phyloP scores from a whole-genome alignment of 2,113 vertebrate species.

The Lamprotornis superbus region DNA sequence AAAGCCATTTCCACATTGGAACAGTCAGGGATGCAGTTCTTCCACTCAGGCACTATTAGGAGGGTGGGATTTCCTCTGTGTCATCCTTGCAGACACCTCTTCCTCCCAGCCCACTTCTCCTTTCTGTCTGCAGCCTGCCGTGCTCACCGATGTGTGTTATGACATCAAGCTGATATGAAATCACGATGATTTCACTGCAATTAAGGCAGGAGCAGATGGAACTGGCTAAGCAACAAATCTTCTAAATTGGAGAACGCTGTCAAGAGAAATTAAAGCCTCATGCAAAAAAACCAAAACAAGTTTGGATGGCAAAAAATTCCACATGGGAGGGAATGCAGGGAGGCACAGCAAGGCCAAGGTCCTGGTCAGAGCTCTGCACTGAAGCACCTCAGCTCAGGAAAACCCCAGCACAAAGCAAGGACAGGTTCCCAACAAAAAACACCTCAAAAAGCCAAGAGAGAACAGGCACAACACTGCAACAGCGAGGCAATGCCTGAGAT shows the following conservation, averaged over 20 bases:
- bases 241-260: not conserved
- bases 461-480: not conserved
- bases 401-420: not conserved
- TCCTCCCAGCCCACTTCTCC: not conserved
- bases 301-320: not conserved
- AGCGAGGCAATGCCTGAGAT: not conserved
- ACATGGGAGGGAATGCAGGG: not conserved
- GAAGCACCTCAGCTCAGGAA: not conserved
- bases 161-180: conserved; percentile 26
- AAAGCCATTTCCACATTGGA: not conserved
- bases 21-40: not conserved
- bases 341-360: not conserved
- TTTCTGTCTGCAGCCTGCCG: not conserved
- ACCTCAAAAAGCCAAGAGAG: not conserved
- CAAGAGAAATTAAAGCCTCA: conserved; percentile 5
- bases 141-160: not conserved
- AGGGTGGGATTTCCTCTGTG: not conserved
- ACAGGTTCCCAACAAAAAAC: not conserved
- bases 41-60: not conserved
- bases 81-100: not conserved
- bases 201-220: conserved; percentile 29
- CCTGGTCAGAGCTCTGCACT: not conserved
- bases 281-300: not conserved
- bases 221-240: conserved; percentile 32
- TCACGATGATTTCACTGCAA: conserved; percentile 2